These are phyloP conservation scores for Cyclophora punctaria DNA, from an alignment of 2,888 invertebrate species.

Conservation along the genomic window DNA sequence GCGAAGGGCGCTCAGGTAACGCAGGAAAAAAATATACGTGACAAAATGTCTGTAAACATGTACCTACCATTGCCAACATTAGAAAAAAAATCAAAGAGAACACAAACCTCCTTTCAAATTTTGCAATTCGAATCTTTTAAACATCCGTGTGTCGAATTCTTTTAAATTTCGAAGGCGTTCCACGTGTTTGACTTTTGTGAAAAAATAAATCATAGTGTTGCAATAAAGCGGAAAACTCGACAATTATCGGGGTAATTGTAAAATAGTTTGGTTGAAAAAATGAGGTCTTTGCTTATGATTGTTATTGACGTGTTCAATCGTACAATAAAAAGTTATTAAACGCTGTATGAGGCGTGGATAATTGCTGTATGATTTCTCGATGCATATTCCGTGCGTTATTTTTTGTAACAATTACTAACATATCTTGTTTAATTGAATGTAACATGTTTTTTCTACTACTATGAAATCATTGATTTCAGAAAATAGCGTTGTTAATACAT, in stretches of 20 bases:
- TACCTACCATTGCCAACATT: slow-evolving; percentile 56
- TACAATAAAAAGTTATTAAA: slow-evolving; percentile 36
- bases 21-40: slow-evolving; percentile 59
- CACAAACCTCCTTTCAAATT: slow-evolving; percentile 28
- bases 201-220: slow-evolving; percentile 33
- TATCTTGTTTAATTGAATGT: too few relatives aligned
- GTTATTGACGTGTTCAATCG: slow-evolving; percentile 41
- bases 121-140: slow-evolving; percentile 43
- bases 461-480: too few relatives aligned
- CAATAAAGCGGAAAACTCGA: slow-evolving; percentile 55
- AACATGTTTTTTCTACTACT: too few relatives aligned
- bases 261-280: slow-evolving; percentile 50
- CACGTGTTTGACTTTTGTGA: slow-evolving; percentile 55
- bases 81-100: slow-evolving; percentile 32
- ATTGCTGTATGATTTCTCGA: slow-evolving; percentile 26
- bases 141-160: slow-evolving; percentile 48
- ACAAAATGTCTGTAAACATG: slow-evolving; percentile 74
- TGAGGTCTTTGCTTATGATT: slow-evolving; percentile 38
- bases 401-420: neutral
- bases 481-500: too few relatives aligned
- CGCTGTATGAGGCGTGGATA: slow-evolving; percentile 46
- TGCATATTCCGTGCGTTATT: neutral
- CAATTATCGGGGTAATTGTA: slow-evolving; percentile 49
- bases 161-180: slow-evolving; percentile 60
- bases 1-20: slow-evolving; percentile 61